These are phyloP conservation scores for Tachuris rubrigastra DNA, from an alignment of 2,113 vertebrate species.

Conservation along the genomic window DNA sequence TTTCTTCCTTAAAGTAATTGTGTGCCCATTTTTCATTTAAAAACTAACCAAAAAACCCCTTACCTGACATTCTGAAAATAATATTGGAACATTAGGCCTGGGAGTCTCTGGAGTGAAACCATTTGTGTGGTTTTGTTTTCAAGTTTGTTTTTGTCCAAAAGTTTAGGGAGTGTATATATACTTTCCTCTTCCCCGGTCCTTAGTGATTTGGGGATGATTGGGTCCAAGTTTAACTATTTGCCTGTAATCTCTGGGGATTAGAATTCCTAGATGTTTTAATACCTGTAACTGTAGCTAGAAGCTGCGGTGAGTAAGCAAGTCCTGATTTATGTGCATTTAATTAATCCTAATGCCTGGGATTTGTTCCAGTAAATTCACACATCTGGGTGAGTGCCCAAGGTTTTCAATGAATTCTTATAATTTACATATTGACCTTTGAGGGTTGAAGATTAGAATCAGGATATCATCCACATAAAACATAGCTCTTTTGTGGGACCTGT, in stretches of 20 bases:
- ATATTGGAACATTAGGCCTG: not conserved
- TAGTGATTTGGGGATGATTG: not conserved
- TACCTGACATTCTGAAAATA: not conserved
- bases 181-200: not conserved
- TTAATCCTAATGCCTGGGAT: not conserved
- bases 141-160: not conserved
- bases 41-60: not conserved
- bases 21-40: not conserved
- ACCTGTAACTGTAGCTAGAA: not conserved
- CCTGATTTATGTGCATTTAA: not conserved
- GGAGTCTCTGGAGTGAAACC: not conserved
- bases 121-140: not conserved
- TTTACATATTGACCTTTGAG: not conserved
- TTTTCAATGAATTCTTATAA: not conserved
- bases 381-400: not conserved
- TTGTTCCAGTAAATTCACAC: not conserved
- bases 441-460: not conserved
- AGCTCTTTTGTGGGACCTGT: not conserved
- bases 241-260: not conserved
- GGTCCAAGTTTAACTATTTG: not conserved
- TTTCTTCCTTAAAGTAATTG: not conserved
- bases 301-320: not conserved
- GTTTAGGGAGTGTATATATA: not conserved
- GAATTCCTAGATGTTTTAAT: not conserved
- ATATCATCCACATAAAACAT: not conserved